Evolutionary conservation across 2,113 vertebrate species (phyloP), one percentile per base, ranked within the genome.

Genomic region (Neodon shergylaensis): DNA sequence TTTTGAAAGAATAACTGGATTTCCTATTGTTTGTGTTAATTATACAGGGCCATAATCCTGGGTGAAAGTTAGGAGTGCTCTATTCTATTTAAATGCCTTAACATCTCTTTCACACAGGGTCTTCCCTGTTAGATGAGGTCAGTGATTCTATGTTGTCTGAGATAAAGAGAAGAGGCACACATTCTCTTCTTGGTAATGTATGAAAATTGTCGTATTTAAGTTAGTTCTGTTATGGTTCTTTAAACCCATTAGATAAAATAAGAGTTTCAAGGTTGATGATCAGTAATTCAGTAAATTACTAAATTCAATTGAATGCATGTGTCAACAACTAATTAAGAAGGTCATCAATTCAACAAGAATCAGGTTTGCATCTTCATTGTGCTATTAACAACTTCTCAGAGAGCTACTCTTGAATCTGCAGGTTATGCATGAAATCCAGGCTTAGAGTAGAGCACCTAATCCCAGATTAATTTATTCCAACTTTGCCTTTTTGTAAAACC

Each of bases 261-360:
- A 68, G 54, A 87, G 33, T 91, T 93, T 95, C 49, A 70, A 95
- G 58, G 24, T 31, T 94, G 58, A 79, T 92, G 76, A 95, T 95
- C 36, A 81, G 79, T 90, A 94, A 85, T 95, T 92, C 72, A 95
- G 90, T 61, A 95, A 76, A 92, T 92, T 90, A 88, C 47, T 90
- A 95, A 96, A 63, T 91, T 88, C 89, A 95, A 73, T 14, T 85
- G 77, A 92, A 95, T 39, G 13, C 72, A 81, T 82, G 72, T 82
- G 82, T 90, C 88, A 97, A 92, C 77, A 95, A 24, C 76, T 95
- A 97, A 97, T 96, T 97, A 95, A 97, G 83, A 81, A 95, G 81
- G 81, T 92, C 66, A 94, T 97, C 94, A 94, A 85, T 77, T 95
- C 58, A 94, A 88, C 24, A 88, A 95, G 72, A 97, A 94, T 95